phyloP scores from a whole-genome alignment of 2,797 vertebrate species.

The Periophthalmus magnuspinnatus region DNA sequence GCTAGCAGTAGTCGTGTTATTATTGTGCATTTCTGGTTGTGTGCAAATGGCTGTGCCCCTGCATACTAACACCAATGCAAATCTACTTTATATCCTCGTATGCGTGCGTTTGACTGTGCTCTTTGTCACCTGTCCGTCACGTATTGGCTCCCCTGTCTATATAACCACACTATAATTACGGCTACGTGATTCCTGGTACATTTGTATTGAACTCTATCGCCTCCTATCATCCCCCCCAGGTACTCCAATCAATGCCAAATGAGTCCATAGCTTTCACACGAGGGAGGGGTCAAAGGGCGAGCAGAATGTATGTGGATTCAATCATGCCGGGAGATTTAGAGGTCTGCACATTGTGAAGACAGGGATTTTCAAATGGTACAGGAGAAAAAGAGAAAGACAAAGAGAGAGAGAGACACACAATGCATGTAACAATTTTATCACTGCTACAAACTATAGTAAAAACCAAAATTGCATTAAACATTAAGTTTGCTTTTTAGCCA shows the following conservation, averaged over 20 bases:
- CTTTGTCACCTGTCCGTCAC: conserved; percentile 11
- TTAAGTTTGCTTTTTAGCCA: no score
- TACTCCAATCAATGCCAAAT: conserved; percentile 32
- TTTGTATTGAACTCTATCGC: conserved; percentile 17
- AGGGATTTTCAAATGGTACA: not conserved
- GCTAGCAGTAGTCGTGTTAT: no score
- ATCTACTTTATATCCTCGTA: no score
- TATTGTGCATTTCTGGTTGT: no score
- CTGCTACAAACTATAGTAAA: not conserved
- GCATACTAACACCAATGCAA: no score
- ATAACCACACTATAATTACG: conserved; percentile 10
- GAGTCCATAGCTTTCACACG: conserved; percentile 19
- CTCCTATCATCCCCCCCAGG: conserved; percentile 20
- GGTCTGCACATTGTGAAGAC: not conserved
- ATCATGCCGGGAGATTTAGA: conserved; percentile 1
- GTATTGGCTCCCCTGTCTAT: not conserved
- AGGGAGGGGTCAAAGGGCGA: conserved; percentile 8
- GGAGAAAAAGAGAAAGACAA: not conserved
- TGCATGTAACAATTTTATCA: not conserved
- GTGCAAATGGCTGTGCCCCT: no score
- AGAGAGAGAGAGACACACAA: no score
- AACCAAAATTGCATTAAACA: not conserved
- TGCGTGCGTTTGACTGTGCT: no score
- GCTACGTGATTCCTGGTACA: conserved; percentile 3
- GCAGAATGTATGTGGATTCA: conserved; percentile 6